phyloP scores from a whole-genome alignment of 2,888 invertebrate genomes.

The Thymelicus sylvestris region DNA sequence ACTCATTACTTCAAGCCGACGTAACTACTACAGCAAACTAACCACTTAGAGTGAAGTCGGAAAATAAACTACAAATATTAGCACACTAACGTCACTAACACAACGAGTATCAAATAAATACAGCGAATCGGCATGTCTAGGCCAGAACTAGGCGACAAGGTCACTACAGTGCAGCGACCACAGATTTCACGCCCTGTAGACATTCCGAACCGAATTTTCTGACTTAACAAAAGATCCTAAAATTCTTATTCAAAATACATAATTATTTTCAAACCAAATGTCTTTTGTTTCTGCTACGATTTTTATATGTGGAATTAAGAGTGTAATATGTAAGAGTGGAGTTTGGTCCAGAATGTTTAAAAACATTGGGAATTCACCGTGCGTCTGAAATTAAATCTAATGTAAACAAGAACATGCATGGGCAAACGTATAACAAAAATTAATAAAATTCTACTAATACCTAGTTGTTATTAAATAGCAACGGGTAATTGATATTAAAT shows the following conservation, averaged over 20 bases:
- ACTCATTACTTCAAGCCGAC: not conserved
- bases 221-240: too few species aligned
- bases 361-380: too few species aligned
- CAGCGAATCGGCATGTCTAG: slow-evolving; percentile 58
- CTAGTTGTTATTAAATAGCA: slow-evolving; percentile 2
- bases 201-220: not conserved
- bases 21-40: slow-evolving; percentile 18
- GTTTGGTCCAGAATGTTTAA: too few species aligned
- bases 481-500: not conserved
- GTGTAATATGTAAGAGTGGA: too few species aligned
- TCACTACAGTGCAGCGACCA: slow-evolving; percentile 10
- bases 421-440: not conserved
- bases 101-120: slow-evolving; percentile 54
- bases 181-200: not conserved
- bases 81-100: slow-evolving; percentile 45
- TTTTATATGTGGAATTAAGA: too few species aligned
- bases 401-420: not conserved
- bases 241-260: too few species aligned
- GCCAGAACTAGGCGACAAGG: slow-evolving; percentile 45
- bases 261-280: too few species aligned
- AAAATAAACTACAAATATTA: slow-evolving; percentile 28
- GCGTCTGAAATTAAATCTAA: too few species aligned
- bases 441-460: too few species aligned
- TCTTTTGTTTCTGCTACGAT: too few species aligned
- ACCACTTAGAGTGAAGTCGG: slow-evolving; percentile 31